phyloP scores from a whole-genome alignment of 2,797 vertebrate genomes.

The Craterocephalus amniculus region DNA sequence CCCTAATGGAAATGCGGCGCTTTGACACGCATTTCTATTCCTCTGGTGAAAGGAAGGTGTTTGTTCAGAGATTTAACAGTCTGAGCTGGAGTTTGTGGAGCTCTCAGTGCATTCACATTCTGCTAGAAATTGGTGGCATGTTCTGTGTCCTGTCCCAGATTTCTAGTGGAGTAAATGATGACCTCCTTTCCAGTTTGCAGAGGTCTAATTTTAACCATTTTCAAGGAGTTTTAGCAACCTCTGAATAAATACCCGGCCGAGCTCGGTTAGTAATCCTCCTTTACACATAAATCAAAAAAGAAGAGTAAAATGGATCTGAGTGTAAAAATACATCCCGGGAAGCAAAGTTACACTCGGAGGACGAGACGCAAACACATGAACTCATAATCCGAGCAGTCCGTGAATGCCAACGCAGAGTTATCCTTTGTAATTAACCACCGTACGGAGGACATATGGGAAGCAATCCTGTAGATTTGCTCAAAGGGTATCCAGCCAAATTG shows the following conservation, averaged over 20 bases:
- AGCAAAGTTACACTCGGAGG: conserved; percentile 25
- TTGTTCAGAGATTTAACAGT: conserved; percentile 16
- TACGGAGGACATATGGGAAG: conserved; percentile 79
- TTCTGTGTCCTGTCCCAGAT: conserved; percentile 85
- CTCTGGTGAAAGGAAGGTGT: conserved; percentile 6
- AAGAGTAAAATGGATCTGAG: conserved; percentile 7
- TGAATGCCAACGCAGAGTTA: conserved; percentile 60
- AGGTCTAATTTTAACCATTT: conserved; percentile 86
- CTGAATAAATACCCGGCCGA: conserved; percentile 60
- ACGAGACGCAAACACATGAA: conserved; percentile 43
- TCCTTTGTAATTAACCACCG: conserved; percentile 70
- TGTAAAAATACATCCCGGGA: conserved; percentile 5
- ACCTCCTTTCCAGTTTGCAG: conserved; percentile 85
- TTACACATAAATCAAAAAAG: conserved; percentile 19
- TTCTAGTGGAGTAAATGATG: conserved; percentile 82
- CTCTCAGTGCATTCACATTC: conserved; percentile 59
- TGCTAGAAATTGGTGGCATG: conserved; percentile 69
- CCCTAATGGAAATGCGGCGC: conserved; percentile 8
- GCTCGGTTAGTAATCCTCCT: conserved; percentile 31
- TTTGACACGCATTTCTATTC: conserved; percentile 13
- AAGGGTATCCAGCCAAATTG: conserved; percentile 75
- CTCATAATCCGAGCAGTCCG: conserved; percentile 47
- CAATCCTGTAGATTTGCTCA: conserved; percentile 83
- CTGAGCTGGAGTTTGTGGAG: conserved; percentile 43
- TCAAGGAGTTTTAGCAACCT: conserved; percentile 79